A percentile compares a stretch with the other conserved stretches of the same genome.
Conservation (phyloP, 2,888 invertebrate species). For the Philaethria dido region DNA sequence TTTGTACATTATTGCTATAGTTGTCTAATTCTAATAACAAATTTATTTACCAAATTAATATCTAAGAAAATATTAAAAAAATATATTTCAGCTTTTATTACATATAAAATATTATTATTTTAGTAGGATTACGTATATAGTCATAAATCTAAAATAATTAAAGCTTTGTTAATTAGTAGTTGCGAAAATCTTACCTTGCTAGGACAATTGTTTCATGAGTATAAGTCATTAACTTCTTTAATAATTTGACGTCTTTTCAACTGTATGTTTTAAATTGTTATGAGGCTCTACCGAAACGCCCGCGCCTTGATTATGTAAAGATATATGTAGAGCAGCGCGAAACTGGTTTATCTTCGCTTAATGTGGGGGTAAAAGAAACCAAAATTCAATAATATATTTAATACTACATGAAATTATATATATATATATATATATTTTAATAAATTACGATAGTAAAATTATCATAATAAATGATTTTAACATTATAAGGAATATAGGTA, state of each 20-base stretch:
- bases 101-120: neutral
- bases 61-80: too few species aligned
- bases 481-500: too few species aligned
- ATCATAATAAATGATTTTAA: too few species aligned
- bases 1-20: too few species aligned
- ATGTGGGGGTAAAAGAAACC: slow-evolving; percentile 19
- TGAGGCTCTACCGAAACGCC: slow-evolving; percentile 25
- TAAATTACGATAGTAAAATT: too few species aligned
- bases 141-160: neutral
- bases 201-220: neutral
- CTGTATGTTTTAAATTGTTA: slow-evolving; percentile 22
- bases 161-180: neutral
- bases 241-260: slow-evolving; percentile 31
- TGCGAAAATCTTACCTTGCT: slow-evolving; percentile 30
- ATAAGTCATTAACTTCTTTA: neutral
- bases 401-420: neutral
- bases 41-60: too few species aligned
- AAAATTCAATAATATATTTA: neutral
- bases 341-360: slow-evolving; percentile 39
- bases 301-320: slow-evolving; percentile 37
- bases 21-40: too few species aligned
- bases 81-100: neutral
- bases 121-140: neutral
- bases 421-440: too few species aligned
- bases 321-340: slow-evolving; percentile 33